Evolutionary conservation across 2,888 invertebrate genomes (phyloP).

Genomic region (Epicampocera succincta): DNA sequence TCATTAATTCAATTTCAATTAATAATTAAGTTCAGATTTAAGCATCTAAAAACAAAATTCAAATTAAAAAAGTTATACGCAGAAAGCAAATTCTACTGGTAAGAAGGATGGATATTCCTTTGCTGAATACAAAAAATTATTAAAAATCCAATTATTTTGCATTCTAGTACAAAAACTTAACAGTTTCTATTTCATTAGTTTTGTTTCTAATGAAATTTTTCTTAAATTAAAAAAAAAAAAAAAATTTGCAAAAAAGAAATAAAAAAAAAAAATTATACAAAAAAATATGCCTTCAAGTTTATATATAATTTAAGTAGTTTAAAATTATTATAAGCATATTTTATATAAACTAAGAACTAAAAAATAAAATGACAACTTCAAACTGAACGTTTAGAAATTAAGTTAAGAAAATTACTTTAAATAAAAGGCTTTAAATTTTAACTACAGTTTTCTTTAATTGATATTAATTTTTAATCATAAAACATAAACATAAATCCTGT

Average conservation of each 20-base stretch:
- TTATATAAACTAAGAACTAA: constrained; percentile 1
- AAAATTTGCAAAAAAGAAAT: constrained; percentile 40
- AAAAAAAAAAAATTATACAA: neutral
- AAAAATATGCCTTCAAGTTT: constrained; percentile 33
- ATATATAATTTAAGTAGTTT: constrained; percentile 11
- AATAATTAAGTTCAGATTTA: constrained; percentile 42
- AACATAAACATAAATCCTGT: constrained; percentile 27
- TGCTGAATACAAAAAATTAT: too few species aligned
- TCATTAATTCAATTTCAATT: constrained; percentile 62
- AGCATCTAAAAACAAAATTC: neutral
- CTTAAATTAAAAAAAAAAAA: constrained; percentile 25
- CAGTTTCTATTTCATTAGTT: too few species aligned
- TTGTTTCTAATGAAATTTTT: neutral
- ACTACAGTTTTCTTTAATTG: constrained; percentile 40
- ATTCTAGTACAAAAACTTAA: too few species aligned
- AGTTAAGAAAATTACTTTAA: constrained; percentile 30
- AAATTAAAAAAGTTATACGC: neutral
- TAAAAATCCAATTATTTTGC: too few species aligned
- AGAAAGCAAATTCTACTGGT: too few species aligned
- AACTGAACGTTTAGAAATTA: constrained; percentile 9
- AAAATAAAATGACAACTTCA: constrained; percentile 57
- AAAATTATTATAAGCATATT: constrained; percentile 45
- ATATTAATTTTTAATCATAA: constrained; percentile 48
- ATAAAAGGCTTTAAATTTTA: constrained; percentile 56
- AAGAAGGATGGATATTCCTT: too few species aligned